A percentile compares a stretch with the other conserved stretches of the same genome.
These are phyloP conservation scores for Corvus moneduloides DNA, from an alignment of 2,113 vertebrate species.

Conservation along the genomic window DNA sequence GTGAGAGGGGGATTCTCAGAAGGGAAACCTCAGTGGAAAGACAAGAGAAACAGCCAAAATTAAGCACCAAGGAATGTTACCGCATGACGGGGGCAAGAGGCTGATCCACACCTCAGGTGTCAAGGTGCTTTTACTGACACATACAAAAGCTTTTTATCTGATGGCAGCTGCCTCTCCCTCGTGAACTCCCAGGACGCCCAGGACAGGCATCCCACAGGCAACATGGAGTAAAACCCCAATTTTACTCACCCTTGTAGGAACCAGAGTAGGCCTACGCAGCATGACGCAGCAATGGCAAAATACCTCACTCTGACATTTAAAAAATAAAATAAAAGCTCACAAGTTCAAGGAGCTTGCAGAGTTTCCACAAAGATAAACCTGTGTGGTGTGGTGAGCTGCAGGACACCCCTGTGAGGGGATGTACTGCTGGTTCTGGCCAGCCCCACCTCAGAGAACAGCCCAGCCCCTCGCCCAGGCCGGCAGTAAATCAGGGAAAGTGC, in stretches of 20 bases:
- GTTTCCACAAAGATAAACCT: neutral
- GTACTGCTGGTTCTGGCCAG: neutral
- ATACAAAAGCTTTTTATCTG: neutral
- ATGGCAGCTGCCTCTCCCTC: neutral
- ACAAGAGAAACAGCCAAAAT: neutral
- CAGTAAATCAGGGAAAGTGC: rapidly evolving
- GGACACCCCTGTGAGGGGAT: neutral
- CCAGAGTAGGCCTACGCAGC: rapidly evolving
- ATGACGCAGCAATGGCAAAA: neutral
- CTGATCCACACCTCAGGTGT: neutral
- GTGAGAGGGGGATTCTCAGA: neutral
- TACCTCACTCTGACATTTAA: neutral
- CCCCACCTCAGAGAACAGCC: neutral
- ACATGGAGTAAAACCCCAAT: neutral
- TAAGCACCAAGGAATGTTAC: neutral
- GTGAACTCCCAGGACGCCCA: rapidly evolving
- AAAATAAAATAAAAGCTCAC: neutral
- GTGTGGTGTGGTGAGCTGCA: rapidly evolving
- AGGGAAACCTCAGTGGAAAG: neutral
- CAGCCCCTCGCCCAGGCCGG: rapidly evolving
- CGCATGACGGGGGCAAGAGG: rapidly evolving
- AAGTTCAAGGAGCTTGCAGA: neutral
- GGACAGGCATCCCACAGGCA: neutral
- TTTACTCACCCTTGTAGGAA: neutral
- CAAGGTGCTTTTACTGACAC: neutral